phyloP scores from a whole-genome alignment of 1,140 invertebrate species.

The Rhagoletis pomonella region DNA sequence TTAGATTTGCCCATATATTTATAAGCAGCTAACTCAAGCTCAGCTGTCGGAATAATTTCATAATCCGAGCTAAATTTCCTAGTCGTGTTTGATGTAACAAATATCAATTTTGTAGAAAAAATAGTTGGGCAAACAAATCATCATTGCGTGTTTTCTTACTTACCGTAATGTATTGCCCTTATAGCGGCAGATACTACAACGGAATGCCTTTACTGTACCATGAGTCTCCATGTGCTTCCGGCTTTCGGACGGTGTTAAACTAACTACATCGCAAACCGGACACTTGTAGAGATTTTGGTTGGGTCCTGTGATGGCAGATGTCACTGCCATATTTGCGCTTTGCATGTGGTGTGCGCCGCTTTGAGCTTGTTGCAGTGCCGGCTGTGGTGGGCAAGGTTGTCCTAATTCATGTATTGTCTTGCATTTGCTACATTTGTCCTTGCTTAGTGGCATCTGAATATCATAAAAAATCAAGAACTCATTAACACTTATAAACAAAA shows the following conservation, averaged over 20 bases:
- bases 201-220: conserved; percentile 91
- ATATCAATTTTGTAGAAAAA: too few species aligned
- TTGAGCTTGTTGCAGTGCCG: conserved; percentile 55
- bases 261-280: conserved; percentile 91
- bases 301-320: not conserved
- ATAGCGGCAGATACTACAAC: conserved; percentile 96
- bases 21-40: too few species aligned
- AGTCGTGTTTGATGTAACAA: too few species aligned
- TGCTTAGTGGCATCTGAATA: conserved; percentile 57
- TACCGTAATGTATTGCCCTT: conserved; percentile 93
- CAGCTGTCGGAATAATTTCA: too few species aligned
- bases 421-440: conserved; percentile 79
- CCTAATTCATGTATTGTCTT: conserved; percentile 76
- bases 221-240: conserved; percentile 93
- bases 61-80: too few species aligned
- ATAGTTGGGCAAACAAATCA: too few species aligned
- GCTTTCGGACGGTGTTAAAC: conserved; percentile 87
- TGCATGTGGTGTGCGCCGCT: conserved; percentile 38
- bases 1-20: too few species aligned
- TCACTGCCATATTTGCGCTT: not conserved
- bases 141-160: too few species aligned
- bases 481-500: too few species aligned
- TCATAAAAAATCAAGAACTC: not conserved
- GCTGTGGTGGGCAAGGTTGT: conserved; percentile 73
- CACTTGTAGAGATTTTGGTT: conserved; percentile 85